Conservation (phyloP, 2,888 invertebrate species). For the Gisinianus flammeolus region DNA sequence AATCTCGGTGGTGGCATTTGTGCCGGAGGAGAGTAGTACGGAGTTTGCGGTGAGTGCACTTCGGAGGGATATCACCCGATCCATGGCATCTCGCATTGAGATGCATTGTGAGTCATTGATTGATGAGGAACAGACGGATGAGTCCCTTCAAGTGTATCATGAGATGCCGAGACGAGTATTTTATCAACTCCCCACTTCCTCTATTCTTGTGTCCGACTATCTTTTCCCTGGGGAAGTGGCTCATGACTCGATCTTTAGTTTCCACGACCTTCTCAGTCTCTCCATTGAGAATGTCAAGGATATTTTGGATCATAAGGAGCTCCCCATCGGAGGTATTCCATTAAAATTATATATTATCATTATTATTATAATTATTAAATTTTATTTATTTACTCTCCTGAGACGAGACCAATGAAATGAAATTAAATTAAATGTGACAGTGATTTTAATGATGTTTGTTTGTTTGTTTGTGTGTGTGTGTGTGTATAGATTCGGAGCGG, state of each 20-base stretch:
- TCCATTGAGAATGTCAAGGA: slow-evolving; percentile 70
- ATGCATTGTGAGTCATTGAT: slow-evolving; percentile 92
- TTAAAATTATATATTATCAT: neutral
- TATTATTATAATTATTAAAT: neutral
- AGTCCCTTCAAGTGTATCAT: slow-evolving; percentile 63
- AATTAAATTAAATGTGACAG: too few relatives aligned
- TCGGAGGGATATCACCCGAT: slow-evolving; percentile 82
- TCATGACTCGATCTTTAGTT: slow-evolving; percentile 78
- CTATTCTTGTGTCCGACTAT: slow-evolving; percentile 82
- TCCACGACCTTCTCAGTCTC: slow-evolving; percentile 81
- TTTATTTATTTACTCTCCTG: too few relatives aligned
- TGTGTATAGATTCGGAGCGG: slow-evolving; percentile 2
- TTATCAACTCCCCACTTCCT: slow-evolving; percentile 71
- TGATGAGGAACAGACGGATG: slow-evolving; percentile 67
- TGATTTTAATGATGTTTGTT: neutral
- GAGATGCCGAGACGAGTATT: slow-evolving; percentile 88
- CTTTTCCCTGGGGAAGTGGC: slow-evolving; percentile 88
- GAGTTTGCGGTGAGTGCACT: slow-evolving; percentile 66
- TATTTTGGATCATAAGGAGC: slow-evolving; percentile 47
- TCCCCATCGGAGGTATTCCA: slow-evolving; percentile 48
- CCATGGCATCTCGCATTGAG: slow-evolving; percentile 82
- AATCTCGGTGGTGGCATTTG: slow-evolving; percentile 54
- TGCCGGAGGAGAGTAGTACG: slow-evolving; percentile 44
- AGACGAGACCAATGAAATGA: too few relatives aligned
- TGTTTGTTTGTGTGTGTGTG: slow-evolving; percentile 4